These are phyloP conservation scores for Alectura lathami DNA, from an alignment of 2,113 vertebrate genomes.

Conservation along the genomic window DNA sequence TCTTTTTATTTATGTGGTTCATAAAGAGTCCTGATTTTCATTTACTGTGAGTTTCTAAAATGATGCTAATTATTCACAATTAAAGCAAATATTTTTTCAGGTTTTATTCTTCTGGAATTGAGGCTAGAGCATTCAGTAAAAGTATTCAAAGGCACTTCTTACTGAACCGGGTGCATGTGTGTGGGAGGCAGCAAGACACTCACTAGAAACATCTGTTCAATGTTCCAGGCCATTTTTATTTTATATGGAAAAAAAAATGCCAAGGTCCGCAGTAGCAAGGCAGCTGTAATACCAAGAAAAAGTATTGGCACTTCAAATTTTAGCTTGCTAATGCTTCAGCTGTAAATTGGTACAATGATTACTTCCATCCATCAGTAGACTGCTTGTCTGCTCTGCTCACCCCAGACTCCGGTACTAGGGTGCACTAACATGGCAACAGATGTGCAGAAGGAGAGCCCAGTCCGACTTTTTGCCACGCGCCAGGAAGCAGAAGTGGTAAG, in stretches of 20 bases:
- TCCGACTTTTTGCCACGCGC: background rate
- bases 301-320: background rate
- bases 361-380: background rate
- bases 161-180: background rate
- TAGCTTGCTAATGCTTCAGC: background rate
- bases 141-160: background rate
- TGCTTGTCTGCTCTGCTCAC: background rate
- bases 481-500: background rate
- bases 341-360: background rate
- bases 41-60: background rate
- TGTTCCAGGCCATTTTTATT: background rate
- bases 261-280: background rate
- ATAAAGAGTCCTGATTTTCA: background rate
- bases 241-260: background rate
- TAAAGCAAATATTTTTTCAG: constrained; percentile 64
- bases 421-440: background rate
- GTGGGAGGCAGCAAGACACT: background rate
- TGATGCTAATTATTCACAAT: background rate
- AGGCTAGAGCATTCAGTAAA: constrained; percentile 41
- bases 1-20: background rate
- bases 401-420: rapidly evolving
- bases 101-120: constrained; percentile 41
- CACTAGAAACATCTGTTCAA: background rate
- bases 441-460: rapidly evolving
- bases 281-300: background rate